Percentiles rank a stretch among this genome's conserved stretches.
Evolutionary conservation across 2,888 invertebrate species (phyloP).

Genomic region (Polymixis flavicincta): DNA sequence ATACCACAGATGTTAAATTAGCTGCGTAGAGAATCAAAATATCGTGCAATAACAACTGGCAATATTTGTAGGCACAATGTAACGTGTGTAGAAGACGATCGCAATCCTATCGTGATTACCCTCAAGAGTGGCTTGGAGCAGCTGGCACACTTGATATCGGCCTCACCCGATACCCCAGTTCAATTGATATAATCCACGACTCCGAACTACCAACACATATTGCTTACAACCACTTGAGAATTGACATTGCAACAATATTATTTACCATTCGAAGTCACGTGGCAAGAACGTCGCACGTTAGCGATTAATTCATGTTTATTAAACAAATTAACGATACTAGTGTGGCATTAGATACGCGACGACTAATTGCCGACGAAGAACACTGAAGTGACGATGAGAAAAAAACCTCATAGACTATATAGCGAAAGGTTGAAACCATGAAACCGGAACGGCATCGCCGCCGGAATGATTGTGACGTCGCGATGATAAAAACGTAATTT

Average conservation of each 20-base stretch:
- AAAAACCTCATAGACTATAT: slow-evolving; percentile 62
- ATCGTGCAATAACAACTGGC: slow-evolving; percentile 45
- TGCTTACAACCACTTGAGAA: slow-evolving; percentile 83
- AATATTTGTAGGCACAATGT: slow-evolving; percentile 45
- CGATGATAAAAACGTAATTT: slow-evolving; percentile 56
- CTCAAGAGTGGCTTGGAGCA: slow-evolving; percentile 49
- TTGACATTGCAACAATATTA: slow-evolving; percentile 83
- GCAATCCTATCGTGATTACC: slow-evolving; percentile 59
- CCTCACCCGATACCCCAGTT: slow-evolving; percentile 63
- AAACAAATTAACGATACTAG: slow-evolving; percentile 85
- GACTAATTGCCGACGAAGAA: slow-evolving; percentile 68
- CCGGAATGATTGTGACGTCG: slow-evolving; percentile 44
- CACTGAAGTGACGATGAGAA: slow-evolving; percentile 66
- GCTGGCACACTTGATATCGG: slow-evolving; percentile 53
- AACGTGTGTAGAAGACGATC: slow-evolving; percentile 37
- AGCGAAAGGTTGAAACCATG: slow-evolving; percentile 60
- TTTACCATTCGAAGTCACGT: slow-evolving; percentile 82
- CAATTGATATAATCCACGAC: slow-evolving; percentile 79
- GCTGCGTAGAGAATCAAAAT: slow-evolving; percentile 53
- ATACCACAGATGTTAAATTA: slow-evolving; percentile 42
- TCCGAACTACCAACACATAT: slow-evolving; percentile 61
- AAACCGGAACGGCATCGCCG: slow-evolving; percentile 60
- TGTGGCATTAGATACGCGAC: slow-evolving; percentile 72
- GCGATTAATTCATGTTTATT: slow-evolving; percentile 88
- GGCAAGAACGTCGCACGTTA: slow-evolving; percentile 70